These are phyloP conservation scores for Onthophagus sagittarius DNA, from an alignment of 2,888 invertebrate species.

Conservation along the genomic window DNA sequence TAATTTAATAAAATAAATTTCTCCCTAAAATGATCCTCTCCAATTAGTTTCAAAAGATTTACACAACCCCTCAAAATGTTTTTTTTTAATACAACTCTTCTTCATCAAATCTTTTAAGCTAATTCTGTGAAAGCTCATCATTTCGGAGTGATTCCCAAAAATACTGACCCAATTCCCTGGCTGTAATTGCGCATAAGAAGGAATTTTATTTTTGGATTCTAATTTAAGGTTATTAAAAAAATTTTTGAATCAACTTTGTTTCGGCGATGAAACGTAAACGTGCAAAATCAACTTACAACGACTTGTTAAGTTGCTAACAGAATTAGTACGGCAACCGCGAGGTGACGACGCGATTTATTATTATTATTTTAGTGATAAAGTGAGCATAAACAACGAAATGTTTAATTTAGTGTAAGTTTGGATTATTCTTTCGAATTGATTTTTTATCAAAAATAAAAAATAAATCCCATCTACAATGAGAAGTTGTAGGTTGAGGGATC, in stretches of 20 bases:
- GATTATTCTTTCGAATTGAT: no score
- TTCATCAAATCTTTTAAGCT: no score
- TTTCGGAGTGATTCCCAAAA: background rate
- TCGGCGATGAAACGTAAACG: background rate
- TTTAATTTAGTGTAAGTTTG: background rate
- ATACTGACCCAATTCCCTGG: background rate
- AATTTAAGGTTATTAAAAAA: no score
- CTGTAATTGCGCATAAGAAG: background rate
- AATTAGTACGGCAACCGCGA: background rate
- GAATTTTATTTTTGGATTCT: background rate
- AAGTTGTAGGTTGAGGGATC: background rate
- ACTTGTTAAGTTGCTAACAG: background rate
- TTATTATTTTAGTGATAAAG: background rate
- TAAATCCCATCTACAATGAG: no score
- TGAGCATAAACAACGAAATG: background rate
- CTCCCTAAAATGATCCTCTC: no score
- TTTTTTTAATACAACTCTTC: no score
- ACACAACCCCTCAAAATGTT: no score
- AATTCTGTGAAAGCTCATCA: no score
- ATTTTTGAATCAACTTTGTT: no score
- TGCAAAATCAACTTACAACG: background rate
- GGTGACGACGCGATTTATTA: background rate
- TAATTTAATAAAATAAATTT: no score
- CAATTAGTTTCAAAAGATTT: no score
- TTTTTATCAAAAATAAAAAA: no score